A percentile compares a stretch with the other conserved stretches of the same genome.
Evolutionary conservation across 1,140 invertebrate genomes (phyloP).

Genomic region (Steinernema feltiae): DNA sequence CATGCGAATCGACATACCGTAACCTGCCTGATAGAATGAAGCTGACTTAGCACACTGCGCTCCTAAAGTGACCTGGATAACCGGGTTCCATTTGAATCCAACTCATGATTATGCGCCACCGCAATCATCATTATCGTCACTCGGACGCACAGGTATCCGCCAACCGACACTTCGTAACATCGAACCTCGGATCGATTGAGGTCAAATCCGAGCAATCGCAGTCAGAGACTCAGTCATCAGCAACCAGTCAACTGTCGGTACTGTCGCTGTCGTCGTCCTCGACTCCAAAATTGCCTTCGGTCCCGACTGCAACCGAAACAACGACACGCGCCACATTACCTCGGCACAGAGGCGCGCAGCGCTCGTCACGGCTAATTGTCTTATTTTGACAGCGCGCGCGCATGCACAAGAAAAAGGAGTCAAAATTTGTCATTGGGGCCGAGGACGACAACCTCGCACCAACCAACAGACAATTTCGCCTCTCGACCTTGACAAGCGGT

Average conservation of each 20-base stretch:
- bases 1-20: neutral
- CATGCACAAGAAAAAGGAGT: neutral
- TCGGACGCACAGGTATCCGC: neutral
- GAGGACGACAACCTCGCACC: neutral
- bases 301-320: conserved; percentile 8
- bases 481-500: conserved; percentile 13
- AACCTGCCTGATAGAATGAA: neutral
- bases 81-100: neutral
- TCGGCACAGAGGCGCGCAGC: neutral
- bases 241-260: neutral
- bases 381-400: conserved; percentile 9
- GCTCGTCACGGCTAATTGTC: conserved; percentile 13
- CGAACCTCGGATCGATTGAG: neutral
- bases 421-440: conserved; percentile 12
- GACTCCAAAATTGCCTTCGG: conserved; percentile 3
- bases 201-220: neutral
- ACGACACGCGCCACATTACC: conserved; percentile 4
- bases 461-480: conserved; percentile 3
- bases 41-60: neutral
- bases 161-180: conserved; percentile 5
- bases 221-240: neutral
- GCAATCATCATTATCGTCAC: conserved; percentile 11
- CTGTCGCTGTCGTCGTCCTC: neutral
- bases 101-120: conserved; percentile 9
- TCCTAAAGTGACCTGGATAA: neutral